Conservation (phyloP, 2,888 invertebrate genomes). For the Eupithecia vulgata region DNA sequence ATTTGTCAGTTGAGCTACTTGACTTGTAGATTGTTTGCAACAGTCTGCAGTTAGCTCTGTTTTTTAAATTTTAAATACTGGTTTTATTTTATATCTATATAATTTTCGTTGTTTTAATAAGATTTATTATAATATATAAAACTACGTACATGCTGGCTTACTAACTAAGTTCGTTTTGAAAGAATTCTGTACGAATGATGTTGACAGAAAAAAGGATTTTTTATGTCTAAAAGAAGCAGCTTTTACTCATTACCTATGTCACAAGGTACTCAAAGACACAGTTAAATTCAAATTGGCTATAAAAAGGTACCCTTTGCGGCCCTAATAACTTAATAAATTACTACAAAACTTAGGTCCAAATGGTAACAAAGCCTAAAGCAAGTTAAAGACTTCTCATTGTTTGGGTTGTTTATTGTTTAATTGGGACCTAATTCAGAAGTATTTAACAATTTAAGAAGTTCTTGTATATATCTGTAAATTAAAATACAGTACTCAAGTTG, state of each 20-base stretch:
- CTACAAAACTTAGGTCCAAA: conserved; percentile 40
- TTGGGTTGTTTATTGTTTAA: conserved; percentile 18
- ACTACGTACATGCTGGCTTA: background rate
- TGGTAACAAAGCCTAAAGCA: conserved; percentile 37
- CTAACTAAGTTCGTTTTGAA: background rate
- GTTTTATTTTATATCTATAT: too few relatives aligned
- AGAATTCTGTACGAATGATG: background rate
- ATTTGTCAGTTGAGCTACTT: too few relatives aligned
- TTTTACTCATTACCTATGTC: conserved; percentile 23
- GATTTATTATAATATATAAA: too few relatives aligned
- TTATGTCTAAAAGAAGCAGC: conserved; percentile 17
- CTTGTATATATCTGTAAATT: background rate
- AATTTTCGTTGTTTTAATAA: too few relatives aligned
- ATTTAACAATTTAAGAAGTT: conserved; percentile 8
- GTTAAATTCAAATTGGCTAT: conserved; percentile 48
- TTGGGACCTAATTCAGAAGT: conserved; percentile 19
- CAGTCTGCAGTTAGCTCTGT: too few relatives aligned
- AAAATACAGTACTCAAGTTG: background rate
- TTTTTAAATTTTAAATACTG: too few relatives aligned
- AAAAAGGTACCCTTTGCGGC: conserved; percentile 44
- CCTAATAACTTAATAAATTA: conserved; percentile 49
- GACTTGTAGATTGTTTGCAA: too few relatives aligned
- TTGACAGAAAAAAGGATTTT: too few relatives aligned
- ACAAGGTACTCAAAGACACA: conserved; percentile 38
- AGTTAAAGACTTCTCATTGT: conserved; percentile 18